Percentiles rank a stretch among this genome's conserved stretches.
These are phyloP conservation scores for Phasia obesa DNA, from an alignment of 2,888 invertebrate species.

Conservation along the genomic window DNA sequence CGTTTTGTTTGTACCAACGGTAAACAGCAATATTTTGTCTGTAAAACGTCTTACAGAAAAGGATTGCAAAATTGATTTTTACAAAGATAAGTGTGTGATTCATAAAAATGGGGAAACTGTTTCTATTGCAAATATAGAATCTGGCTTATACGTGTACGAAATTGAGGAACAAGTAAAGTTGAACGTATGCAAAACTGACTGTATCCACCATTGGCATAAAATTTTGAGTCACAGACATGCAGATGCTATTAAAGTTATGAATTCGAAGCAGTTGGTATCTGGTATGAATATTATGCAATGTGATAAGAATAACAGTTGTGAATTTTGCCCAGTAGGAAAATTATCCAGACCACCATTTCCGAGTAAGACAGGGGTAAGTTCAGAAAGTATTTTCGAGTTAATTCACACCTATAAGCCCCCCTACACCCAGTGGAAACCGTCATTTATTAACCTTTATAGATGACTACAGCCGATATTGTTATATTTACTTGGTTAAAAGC, in stretches of 20 bases:
- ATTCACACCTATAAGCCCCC: conserved; percentile 13
- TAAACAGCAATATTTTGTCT: conserved; percentile 21
- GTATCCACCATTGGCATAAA: conserved; percentile 30
- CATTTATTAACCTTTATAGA: conserved; percentile 36
- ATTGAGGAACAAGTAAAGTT: conserved; percentile 1
- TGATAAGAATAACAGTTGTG: conserved; percentile 5
- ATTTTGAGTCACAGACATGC: conserved; percentile 6
- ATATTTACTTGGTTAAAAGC: conserved; percentile 29
- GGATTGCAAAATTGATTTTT: conserved; percentile 8
- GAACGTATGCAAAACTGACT: conserved; percentile 2
- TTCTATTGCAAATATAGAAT: not conserved
- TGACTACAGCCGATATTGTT: conserved; percentile 29
- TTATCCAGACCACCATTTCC: conserved; percentile 6
- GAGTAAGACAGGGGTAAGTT: conserved; percentile 1
- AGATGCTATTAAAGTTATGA: conserved; percentile 24
- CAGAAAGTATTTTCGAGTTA: conserved; percentile 3
- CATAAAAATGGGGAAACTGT: not conserved
- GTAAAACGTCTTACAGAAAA: conserved; percentile 11
- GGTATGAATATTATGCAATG: not conserved
- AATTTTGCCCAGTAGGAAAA: conserved; percentile 27
- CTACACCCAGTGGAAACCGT: conserved; percentile 15
- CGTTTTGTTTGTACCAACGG: conserved; percentile 3
- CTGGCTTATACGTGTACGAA: conserved; percentile 22
- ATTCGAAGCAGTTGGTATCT: not conserved
- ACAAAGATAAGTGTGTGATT: conserved; percentile 3